These are phyloP conservation scores for Gymnobelideus leadbeateri DNA, from an alignment of 2,113 vertebrate genomes.

Conservation along the genomic window DNA sequence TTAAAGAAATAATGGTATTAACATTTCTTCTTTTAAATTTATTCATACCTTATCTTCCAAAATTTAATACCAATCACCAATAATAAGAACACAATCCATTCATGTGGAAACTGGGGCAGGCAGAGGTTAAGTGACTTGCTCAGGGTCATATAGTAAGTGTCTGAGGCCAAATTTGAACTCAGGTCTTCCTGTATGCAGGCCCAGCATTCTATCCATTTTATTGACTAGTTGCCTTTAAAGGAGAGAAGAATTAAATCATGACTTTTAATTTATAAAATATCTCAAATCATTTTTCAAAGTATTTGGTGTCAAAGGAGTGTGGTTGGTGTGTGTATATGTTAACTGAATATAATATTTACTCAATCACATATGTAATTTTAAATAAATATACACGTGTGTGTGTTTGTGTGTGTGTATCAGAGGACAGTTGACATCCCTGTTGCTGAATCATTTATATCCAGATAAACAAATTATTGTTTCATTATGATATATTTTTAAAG, in stretches of 20 bases:
- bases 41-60: slow-evolving; percentile 24
- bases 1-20: slow-evolving; percentile 27
- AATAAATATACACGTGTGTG: neutral
- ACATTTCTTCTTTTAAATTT: neutral
- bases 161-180: neutral
- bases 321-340: no score
- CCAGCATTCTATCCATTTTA: neutral
- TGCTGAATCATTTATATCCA: slow-evolving; percentile 23
- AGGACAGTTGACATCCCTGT: slow-evolving; percentile 26
- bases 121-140: neutral
- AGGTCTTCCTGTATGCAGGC: neutral
- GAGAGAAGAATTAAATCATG: neutral
- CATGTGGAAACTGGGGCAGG: neutral
- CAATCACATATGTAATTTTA: neutral
- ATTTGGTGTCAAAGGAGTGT: neutral
- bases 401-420: neutral
- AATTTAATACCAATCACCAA: neutral
- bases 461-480: slow-evolving; percentile 18
- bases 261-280: neutral
- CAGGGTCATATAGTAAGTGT: neutral
- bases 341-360: neutral
- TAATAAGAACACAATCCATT: slow-evolving; percentile 5
- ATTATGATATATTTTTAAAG: neutral
- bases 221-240: neutral
- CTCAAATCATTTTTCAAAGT: neutral